These are phyloP conservation scores for Lycia hirtaria DNA, from an alignment of 2,888 invertebrate species.

Conservation along the genomic window DNA sequence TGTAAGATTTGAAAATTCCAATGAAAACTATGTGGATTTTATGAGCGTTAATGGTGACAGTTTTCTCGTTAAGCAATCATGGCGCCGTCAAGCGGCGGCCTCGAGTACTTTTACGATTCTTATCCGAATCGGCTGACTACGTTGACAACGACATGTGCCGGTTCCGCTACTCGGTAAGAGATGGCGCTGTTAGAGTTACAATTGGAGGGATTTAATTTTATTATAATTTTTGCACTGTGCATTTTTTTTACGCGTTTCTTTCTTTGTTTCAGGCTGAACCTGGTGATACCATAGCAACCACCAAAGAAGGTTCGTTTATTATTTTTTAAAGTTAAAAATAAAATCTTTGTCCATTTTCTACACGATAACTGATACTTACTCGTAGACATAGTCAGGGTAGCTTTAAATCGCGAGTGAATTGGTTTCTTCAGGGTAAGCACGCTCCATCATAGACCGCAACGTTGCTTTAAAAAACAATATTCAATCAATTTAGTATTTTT, in stretches of 20 bases:
- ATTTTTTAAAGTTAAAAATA: too few relatives aligned
- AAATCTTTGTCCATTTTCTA: too few relatives aligned
- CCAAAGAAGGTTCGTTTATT: slow-evolving; percentile 90
- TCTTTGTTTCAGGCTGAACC: slow-evolving; percentile 87
- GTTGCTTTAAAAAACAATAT: too few relatives aligned
- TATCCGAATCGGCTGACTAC: slow-evolving; percentile 63
- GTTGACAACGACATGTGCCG: slow-evolving; percentile 51
- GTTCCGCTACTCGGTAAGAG: slow-evolving; percentile 80
- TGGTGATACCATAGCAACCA: slow-evolving; percentile 92
- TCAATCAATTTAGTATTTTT: too few relatives aligned
- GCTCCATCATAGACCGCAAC: too few relatives aligned
- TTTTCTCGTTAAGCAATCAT: slow-evolving; percentile 86
- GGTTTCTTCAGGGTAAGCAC: too few relatives aligned
- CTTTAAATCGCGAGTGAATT: too few relatives aligned
- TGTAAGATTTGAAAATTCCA: slow-evolving; percentile 21
- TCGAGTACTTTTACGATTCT: slow-evolving; percentile 76
- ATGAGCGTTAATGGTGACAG: slow-evolving; percentile 88
- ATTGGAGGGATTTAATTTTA: slow-evolving; percentile 1
- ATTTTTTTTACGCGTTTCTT: slow-evolving; percentile 33
- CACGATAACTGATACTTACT: too few relatives aligned
- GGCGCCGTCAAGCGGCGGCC: slow-evolving; percentile 86
- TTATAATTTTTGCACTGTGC: neutral
- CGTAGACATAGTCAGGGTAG: too few relatives aligned
- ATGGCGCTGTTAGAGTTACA: slow-evolving; percentile 60
- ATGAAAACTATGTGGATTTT: slow-evolving; percentile 54